These are phyloP conservation scores for Ichneumoninae sp. DNA, from an alignment of 2,888 invertebrate genomes.

Conservation along the genomic window DNA sequence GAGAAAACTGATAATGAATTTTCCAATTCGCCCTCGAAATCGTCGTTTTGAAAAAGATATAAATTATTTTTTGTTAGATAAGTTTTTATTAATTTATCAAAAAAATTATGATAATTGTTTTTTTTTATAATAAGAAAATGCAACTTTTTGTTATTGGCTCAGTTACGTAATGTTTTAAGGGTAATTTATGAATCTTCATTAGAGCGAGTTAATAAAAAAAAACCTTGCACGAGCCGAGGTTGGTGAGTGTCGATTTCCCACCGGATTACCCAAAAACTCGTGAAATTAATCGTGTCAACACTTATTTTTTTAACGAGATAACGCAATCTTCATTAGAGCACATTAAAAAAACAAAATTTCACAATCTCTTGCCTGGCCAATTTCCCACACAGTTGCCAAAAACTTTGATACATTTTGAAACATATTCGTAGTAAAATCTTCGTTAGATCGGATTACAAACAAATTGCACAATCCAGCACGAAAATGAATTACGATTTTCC, in stretches of 20 bases:
- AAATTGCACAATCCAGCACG: not conserved
- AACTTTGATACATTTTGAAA: not conserved
- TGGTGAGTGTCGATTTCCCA: not conserved
- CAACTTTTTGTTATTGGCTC: not conserved
- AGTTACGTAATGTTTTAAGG: not conserved
- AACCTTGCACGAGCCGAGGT: not conserved
- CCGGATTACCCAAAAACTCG: not conserved
- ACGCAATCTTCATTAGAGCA: not conserved
- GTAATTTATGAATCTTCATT: not conserved
- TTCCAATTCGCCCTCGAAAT: not conserved
- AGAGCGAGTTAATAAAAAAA: not conserved
- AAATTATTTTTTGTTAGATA: not conserved
- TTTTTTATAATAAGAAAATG: too few relatives aligned
- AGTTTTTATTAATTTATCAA: not conserved
- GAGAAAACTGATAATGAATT: not conserved
- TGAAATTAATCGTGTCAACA: not conserved
- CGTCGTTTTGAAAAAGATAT: not conserved
- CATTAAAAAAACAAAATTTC: not conserved
- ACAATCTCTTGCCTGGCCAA: not conserved
- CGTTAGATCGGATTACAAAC: not conserved
- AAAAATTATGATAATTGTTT: not conserved
- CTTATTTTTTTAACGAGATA: not conserved
- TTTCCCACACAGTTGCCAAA: not conserved
- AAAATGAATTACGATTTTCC: not conserved
- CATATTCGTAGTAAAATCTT: not conserved